These are phyloP conservation scores for Drosophila watanabei DNA, from an alignment of 1,140 invertebrate genomes.

Conservation along the genomic window DNA sequence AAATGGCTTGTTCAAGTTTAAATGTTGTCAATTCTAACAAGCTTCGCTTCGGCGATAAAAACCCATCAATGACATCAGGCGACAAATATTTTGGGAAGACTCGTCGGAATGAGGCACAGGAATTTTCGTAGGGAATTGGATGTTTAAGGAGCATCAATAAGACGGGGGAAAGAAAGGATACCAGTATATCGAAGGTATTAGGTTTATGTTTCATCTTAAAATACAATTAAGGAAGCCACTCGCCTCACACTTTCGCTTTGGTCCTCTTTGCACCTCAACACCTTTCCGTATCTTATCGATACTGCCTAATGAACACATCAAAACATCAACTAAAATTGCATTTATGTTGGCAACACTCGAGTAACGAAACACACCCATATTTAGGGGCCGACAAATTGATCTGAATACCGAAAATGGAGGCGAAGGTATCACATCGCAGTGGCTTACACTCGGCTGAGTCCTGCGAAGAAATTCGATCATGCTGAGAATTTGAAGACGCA, in stretches of 20 bases:
- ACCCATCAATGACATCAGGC: conserved; percentile 61
- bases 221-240: neutral
- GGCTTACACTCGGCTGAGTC: conserved; percentile 68
- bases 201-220: neutral
- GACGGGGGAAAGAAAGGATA: neutral
- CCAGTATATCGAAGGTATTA: neutral
- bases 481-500: conserved; percentile 67
- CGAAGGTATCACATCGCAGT: conserved; percentile 69
- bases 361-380: conserved; percentile 36
- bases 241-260: neutral
- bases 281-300: conserved; percentile 34
- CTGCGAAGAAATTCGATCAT: conserved; percentile 63
- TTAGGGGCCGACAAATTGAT: conserved; percentile 44
- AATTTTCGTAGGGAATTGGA: conserved; percentile 1
- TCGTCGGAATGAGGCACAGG: neutral
- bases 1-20: conserved; percentile 70
- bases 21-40: conserved; percentile 83
- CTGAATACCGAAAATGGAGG: conserved; percentile 21
- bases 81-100: conserved; percentile 22
- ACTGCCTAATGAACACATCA: conserved; percentile 81
- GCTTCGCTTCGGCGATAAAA: conserved; percentile 72
- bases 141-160: neutral
- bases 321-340: conserved; percentile 75
- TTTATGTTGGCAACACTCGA: conserved; percentile 53
- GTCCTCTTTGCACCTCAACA: conserved; percentile 39